A percentile compares a stretch with the other conserved stretches of the same genome.
These are phyloP conservation scores for Andrena marginata DNA, from an alignment of 2,888 invertebrate species.

Conservation along the genomic window DNA sequence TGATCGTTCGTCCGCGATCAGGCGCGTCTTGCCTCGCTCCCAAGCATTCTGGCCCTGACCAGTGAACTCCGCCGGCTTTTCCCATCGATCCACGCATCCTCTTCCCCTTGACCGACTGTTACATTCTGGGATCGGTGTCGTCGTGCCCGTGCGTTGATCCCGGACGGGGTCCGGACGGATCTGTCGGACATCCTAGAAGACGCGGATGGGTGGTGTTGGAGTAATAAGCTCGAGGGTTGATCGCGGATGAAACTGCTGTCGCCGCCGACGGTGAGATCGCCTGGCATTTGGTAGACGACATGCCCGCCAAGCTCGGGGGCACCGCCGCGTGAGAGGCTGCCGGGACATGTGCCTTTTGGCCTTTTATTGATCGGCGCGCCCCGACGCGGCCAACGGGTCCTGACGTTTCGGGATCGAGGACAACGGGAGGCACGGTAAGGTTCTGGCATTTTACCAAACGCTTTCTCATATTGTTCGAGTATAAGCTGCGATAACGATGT, in stretches of 20 bases:
- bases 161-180: neutral
- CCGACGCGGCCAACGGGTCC: slow-evolving; percentile 73
- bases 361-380: slow-evolving; percentile 81
- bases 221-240: neutral
- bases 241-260: slow-evolving; percentile 19
- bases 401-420: slow-evolving; percentile 69
- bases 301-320: slow-evolving; percentile 45
- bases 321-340: slow-evolving; percentile 66
- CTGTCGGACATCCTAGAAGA: no score
- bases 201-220: neutral
- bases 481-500: neutral
- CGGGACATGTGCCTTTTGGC: slow-evolving; percentile 79
- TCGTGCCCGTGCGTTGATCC: neutral
- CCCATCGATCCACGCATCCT: neutral
- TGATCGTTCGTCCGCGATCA: slow-evolving; percentile 15
- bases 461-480: neutral
- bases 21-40: neutral
- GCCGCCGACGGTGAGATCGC: slow-evolving; percentile 3
- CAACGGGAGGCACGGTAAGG: slow-evolving; percentile 60
- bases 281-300: slow-evolving; percentile 32
- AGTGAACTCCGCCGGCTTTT: slow-evolving; percentile 25
- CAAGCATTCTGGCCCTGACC: slow-evolving; percentile 11
- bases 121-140: no score
- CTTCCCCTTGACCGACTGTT: no score
- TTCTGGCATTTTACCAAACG: slow-evolving; percentile 15